Evolutionary conservation across 2,113 vertebrate species (phyloP).

Genomic region (Aspidoscelis tigris): DNA sequence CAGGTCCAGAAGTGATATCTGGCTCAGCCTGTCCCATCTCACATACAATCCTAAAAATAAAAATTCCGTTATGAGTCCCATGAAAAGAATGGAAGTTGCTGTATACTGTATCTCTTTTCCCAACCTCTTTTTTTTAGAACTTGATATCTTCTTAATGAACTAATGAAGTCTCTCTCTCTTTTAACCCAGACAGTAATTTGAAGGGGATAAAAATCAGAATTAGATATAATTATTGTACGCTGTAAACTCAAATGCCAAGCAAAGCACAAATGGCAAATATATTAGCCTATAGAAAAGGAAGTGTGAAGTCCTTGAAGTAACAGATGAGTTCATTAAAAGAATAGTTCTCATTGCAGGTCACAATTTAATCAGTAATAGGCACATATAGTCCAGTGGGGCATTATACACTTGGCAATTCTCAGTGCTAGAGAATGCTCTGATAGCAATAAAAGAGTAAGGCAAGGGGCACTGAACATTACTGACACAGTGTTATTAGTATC

Average conservation of each 20-base stretch:
- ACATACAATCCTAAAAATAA: conserved; percentile 90
- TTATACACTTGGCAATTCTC: conserved; percentile 27
- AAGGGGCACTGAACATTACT: background rate
- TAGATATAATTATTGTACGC: conserved; percentile 74
- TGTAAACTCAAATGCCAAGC: conserved; percentile 67
- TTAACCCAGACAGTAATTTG: conserved; percentile 55
- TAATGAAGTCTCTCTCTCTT: conserved; percentile 67
- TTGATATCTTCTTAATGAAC: conserved; percentile 59
- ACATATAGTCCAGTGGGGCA: conserved; percentile 21
- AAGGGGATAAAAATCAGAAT: conserved; percentile 62
- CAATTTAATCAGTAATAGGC: conserved; percentile 68
- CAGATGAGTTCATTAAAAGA: conserved; percentile 72
- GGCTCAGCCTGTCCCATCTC: conserved; percentile 88
- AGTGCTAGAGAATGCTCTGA: accelerated
- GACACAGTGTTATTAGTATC: background rate
- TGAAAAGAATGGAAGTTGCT: conserved; percentile 33
- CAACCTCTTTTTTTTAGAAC: conserved; percentile 45
- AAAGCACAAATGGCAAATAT: conserved; percentile 72
- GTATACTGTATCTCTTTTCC: background rate
- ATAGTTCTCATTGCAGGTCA: conserved; percentile 57
- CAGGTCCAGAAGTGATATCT: conserved; percentile 84
- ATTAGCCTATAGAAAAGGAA: conserved; percentile 68
- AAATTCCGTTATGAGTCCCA: conserved; percentile 37
- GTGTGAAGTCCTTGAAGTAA: conserved; percentile 56
- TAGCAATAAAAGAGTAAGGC: background rate